A percentile compares a stretch with the other conserved stretches of the same genome.
Evolutionary conservation across 2,113 vertebrate genomes (phyloP).

Genomic region (Leuciscus idus): DNA sequence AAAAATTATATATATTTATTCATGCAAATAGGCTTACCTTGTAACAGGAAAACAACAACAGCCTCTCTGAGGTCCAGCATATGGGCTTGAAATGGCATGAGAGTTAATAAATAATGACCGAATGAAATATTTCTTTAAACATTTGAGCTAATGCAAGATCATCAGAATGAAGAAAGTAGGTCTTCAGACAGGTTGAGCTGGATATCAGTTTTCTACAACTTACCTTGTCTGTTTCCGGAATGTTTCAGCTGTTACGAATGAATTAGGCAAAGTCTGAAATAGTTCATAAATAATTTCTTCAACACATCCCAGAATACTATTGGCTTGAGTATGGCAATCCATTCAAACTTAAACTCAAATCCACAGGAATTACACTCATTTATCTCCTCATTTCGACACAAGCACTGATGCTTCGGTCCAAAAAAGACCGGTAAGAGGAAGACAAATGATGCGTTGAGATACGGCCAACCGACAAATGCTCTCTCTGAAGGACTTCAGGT

Average conservation of each 20-base stretch:
- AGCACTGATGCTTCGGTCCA: not conserved
- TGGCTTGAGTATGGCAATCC: not conserved
- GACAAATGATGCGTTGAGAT: slow-evolving; percentile 14
- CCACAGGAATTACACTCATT: slow-evolving; percentile 18
- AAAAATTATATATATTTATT: no score
- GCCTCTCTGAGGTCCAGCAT: no score
- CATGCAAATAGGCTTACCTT: no score
- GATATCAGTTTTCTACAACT: not conserved
- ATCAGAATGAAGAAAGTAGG: not conserved
- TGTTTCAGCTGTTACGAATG: not conserved
- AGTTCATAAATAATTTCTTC: slow-evolving; percentile 12
- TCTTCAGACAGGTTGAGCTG: not conserved
- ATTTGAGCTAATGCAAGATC: not conserved
- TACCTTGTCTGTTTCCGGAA: not conserved
- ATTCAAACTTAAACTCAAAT: slow-evolving; percentile 20
- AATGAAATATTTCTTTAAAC: not conserved
- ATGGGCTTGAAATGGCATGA: not conserved
- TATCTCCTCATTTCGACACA: slow-evolving; percentile 15
- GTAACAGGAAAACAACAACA: no score
- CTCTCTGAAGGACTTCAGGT: not conserved
- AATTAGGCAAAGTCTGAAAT: slow-evolving; percentile 6
- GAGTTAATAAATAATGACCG: not conserved
- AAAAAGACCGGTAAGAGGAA: not conserved
- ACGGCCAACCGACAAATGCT: not conserved
- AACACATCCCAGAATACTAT: slow-evolving; percentile 4